Conservation (phyloP, 2,797 vertebrate genomes). For the Sternarchorhynchus goeldii region DNA sequence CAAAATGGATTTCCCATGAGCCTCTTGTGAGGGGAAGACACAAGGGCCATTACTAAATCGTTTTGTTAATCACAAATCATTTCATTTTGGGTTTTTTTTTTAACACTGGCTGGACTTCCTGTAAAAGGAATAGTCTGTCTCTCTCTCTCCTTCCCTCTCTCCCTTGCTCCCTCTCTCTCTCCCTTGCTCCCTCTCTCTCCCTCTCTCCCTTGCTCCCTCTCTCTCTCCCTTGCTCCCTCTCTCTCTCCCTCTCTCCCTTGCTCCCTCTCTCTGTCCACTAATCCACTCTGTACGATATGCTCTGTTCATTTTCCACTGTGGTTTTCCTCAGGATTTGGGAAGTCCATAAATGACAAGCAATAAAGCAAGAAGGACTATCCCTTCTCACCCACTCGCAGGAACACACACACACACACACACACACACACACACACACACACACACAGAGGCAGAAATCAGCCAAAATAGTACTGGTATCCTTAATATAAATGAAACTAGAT, state of each 20-base stretch:
- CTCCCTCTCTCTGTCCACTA: not conserved
- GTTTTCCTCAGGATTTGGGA: slow-evolving; percentile 63
- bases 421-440: not conserved
- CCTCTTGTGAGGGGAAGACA: not conserved
- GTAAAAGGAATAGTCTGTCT: slow-evolving; percentile 8
- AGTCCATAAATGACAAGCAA: slow-evolving; percentile 74
- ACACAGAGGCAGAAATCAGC: not conserved
- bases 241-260: slow-evolving; percentile 47
- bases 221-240: not conserved
- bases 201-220: slow-evolving; percentile 47
- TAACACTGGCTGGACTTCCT: slow-evolving; percentile 58
- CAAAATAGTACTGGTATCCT: too few relatives aligned
- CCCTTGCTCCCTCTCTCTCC: slow-evolving; percentile 39
- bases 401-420: slow-evolving; percentile 23
- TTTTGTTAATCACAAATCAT: slow-evolving; percentile 76
- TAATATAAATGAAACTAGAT: too few relatives aligned
- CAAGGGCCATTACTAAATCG: slow-evolving; percentile 48
- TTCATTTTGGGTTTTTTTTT: slow-evolving; percentile 62
- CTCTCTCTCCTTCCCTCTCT: slow-evolving; percentile 49
- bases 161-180: not conserved
- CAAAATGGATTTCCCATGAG: slow-evolving; percentile 5
- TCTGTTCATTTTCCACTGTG: slow-evolving; percentile 49
- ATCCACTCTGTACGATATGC: slow-evolving; percentile 45
- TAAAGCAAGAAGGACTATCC: slow-evolving; percentile 71
- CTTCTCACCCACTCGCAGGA: slow-evolving; percentile 46